A percentile compares a stretch with the other conserved stretches of the same genome.
Conservation (phyloP, 2,113 vertebrate species). For the Balaeniceps rex region DNA sequence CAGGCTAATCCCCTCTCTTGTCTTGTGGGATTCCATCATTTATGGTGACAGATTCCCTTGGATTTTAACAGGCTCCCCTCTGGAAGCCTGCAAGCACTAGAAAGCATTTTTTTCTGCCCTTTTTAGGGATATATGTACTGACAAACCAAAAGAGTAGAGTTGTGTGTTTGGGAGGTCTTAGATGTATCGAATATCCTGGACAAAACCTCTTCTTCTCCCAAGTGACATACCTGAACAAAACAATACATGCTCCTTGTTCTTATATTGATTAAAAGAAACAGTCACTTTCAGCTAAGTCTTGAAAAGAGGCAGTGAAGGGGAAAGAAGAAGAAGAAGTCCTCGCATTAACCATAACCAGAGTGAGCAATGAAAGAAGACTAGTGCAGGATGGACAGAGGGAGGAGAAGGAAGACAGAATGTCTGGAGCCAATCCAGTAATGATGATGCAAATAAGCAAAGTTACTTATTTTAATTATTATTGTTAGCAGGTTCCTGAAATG, state of each 20-base stretch:
- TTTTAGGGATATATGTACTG: neutral
- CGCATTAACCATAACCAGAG: neutral
- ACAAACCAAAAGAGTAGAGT: neutral
- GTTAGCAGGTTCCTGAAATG: neutral
- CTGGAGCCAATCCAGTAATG: neutral
- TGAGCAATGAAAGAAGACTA: neutral
- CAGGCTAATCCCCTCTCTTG: neutral
- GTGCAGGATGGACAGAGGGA: neutral
- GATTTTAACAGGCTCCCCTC: slow-evolving; percentile 5
- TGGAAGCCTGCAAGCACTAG: neutral
- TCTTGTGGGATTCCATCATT: slow-evolving; percentile 11
- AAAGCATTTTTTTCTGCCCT: neutral
- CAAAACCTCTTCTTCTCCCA: neutral
- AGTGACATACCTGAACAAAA: neutral
- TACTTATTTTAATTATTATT: neutral
- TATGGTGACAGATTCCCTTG: neutral
- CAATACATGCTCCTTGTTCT: neutral
- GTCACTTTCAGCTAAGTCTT: neutral
- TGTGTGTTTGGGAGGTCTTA: neutral
- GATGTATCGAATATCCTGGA: neutral
- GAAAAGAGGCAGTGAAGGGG: neutral
- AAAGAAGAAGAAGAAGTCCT: neutral
- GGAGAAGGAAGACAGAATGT: neutral
- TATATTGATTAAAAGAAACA: neutral
- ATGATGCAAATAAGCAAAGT: neutral